Evolutionary conservation across 2,797 vertebrate genomes (phyloP).

Genomic region (Pampus argenteus): DNA sequence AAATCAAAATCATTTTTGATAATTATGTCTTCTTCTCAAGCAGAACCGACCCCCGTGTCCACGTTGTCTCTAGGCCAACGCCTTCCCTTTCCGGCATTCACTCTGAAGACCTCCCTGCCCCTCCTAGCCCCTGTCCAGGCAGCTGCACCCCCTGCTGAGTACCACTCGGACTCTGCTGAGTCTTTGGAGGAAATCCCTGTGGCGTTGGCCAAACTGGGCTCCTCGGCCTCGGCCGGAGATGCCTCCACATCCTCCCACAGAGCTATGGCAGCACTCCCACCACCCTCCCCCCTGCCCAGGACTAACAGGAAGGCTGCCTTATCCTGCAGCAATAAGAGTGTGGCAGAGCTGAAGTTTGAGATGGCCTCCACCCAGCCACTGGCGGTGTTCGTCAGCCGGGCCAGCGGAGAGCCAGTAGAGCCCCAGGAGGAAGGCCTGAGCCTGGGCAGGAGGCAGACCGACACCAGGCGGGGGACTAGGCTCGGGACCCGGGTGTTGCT

Average conservation of each 20-base stretch:
- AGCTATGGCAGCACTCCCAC: constrained; percentile 21
- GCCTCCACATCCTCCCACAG: constrained; percentile 3
- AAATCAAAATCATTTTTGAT: not conserved
- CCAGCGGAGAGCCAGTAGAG: constrained; percentile 81
- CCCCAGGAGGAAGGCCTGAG: constrained; percentile 13
- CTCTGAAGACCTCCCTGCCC: constrained; percentile 75
- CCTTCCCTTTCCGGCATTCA: constrained; percentile 82
- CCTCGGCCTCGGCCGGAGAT: constrained; percentile 65
- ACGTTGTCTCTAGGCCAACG: constrained; percentile 78
- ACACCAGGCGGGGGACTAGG: constrained; percentile 25
- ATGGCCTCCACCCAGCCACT: constrained; percentile 80
- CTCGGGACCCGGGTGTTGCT: constrained; percentile 22
- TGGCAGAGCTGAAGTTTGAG: constrained; percentile 76
- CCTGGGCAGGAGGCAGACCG: constrained; percentile 32
- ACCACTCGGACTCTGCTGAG: constrained; percentile 91
- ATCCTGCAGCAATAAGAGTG: constrained; percentile 24
- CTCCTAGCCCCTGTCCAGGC: constrained; percentile 78
- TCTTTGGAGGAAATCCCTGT: constrained; percentile 94
- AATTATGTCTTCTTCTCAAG: constrained; percentile 12
- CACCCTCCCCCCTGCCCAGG: constrained; percentile 74
- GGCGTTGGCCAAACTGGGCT: constrained; percentile 89
- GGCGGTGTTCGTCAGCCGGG: constrained; percentile 86
- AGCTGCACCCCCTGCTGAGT: constrained; percentile 85
- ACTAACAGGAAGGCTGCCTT: constrained; percentile 77
- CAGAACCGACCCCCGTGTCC: constrained; percentile 76